Evolutionary conservation across 2,888 invertebrate genomes (phyloP).

Genomic region (Sminthurinus aureus): DNA sequence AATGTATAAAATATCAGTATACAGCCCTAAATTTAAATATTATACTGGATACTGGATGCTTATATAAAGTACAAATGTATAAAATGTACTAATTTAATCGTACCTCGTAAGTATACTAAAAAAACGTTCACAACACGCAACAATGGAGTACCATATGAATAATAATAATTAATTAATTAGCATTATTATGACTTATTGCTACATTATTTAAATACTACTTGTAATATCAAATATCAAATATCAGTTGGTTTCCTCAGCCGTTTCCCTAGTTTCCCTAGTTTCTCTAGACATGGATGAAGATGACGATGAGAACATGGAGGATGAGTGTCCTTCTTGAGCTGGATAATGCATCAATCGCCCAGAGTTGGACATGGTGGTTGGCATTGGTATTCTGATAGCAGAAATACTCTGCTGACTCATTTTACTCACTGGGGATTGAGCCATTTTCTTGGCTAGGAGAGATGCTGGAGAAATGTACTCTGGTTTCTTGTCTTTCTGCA

Average conservation of each 20-base stretch:
- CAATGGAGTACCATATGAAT: background rate
- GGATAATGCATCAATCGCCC: conserved; percentile 29
- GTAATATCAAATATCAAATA: background rate
- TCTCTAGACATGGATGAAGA: background rate
- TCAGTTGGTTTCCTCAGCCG: background rate
- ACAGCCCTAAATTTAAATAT: too few species aligned
- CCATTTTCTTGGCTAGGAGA: conserved; percentile 1
- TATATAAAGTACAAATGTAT: too few species aligned
- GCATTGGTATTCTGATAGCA: conserved; percentile 6
- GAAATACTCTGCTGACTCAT: background rate
- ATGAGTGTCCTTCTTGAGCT: background rate
- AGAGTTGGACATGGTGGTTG: conserved; percentile 7
- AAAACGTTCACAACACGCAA: too few species aligned
- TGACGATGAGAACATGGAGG: background rate
- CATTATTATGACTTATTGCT: background rate
- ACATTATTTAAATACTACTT: background rate
- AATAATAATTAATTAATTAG: background rate
- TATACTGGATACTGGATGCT: too few species aligned
- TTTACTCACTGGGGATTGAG: conserved; percentile 20
- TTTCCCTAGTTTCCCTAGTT: background rate
- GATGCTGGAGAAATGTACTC: conserved; percentile 17
- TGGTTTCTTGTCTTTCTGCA: background rate
- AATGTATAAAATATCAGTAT: too few species aligned
- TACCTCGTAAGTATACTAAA: too few species aligned
- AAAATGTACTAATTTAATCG: too few species aligned